Evolutionary conservation across 2,888 invertebrate genomes (phyloP).

Genomic region (Phalera bucephala): DNA sequence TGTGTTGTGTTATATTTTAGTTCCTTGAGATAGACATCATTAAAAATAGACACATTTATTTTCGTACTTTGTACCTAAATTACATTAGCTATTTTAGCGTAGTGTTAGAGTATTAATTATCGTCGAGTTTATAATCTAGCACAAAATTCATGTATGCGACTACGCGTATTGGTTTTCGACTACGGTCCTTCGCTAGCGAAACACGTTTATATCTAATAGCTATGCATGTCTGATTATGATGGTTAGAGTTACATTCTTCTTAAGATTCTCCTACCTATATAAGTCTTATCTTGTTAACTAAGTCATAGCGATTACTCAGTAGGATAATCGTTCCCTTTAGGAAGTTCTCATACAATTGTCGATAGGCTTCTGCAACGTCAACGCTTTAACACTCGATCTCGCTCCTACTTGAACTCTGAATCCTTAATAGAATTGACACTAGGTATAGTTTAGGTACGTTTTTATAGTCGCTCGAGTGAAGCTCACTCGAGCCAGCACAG

Average conservation of each 20-base stretch:
- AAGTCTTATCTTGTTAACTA: conserved; percentile 71
- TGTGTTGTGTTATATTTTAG: conserved; percentile 43
- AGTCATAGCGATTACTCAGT: conserved; percentile 70
- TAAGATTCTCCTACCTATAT: conserved; percentile 59
- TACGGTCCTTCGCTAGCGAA: conserved; percentile 24
- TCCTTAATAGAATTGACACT: conserved; percentile 50
- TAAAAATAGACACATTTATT: conserved; percentile 15
- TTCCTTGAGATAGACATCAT: conserved; percentile 20
- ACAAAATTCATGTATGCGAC: conserved; percentile 38
- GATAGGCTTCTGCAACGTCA: conserved; percentile 57
- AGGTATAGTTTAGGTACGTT: conserved; percentile 43
- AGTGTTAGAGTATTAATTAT: conserved; percentile 22
- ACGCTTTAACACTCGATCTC: conserved; percentile 72
- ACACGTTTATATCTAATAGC: conserved; percentile 30
- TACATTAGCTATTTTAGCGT: too few species aligned
- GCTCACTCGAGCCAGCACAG: conserved; percentile 3
- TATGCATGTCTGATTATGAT: conserved; percentile 52
- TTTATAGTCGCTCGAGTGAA: not conserved
- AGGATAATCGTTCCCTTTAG: conserved; percentile 52
- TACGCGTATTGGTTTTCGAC: conserved; percentile 24
- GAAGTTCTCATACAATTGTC: conserved; percentile 49
- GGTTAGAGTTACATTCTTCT: conserved; percentile 45
- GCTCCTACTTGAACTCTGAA: conserved; percentile 58
- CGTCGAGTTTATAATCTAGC: conserved; percentile 32
- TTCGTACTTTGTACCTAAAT: conserved; percentile 16